phyloP scores from a whole-genome alignment of 2,113 vertebrate species.

The Anser cygnoides region DNA sequence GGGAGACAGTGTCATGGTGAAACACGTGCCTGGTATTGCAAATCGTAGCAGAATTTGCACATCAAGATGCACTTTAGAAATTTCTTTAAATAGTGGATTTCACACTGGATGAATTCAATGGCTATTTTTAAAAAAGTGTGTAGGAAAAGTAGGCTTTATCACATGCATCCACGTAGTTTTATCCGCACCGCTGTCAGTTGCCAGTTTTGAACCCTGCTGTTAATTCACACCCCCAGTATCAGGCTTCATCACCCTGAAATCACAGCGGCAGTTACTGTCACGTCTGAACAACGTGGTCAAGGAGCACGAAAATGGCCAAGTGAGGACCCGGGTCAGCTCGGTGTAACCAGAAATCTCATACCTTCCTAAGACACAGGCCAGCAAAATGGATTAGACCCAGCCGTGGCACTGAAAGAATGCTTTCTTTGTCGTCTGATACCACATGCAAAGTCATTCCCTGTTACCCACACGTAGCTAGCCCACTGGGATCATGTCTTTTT shows the following conservation, averaged over 20 bases:
- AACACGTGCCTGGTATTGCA: not conserved
- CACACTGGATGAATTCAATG: not conserved
- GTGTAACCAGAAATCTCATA: not conserved
- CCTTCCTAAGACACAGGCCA: not conserved
- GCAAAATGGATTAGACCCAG: not conserved
- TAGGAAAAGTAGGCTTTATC: not conserved
- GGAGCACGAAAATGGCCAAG: not conserved
- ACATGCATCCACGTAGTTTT: not conserved
- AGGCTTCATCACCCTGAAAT: not conserved
- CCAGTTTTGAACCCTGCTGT: not conserved
- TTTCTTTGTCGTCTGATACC: not conserved
- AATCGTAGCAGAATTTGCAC: rapidly evolving
- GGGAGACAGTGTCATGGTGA: rapidly evolving
- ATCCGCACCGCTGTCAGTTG: not conserved
- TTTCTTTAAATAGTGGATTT: not conserved
- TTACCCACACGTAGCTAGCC: not conserved
- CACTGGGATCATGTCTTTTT: not conserved
- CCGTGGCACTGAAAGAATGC: not conserved
- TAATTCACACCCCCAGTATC: rapidly evolving
- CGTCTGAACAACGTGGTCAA: rapidly evolving
- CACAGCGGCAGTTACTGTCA: not conserved
- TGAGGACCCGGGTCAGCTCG: not conserved
- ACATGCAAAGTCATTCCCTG: not conserved
- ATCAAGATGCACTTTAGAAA: not conserved
- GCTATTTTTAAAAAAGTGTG: not conserved